Evolutionary conservation across 2,113 vertebrate genomes (phyloP), one percentile per base, ranked within the genome.

Genomic region (Micromys minutus): DNA sequence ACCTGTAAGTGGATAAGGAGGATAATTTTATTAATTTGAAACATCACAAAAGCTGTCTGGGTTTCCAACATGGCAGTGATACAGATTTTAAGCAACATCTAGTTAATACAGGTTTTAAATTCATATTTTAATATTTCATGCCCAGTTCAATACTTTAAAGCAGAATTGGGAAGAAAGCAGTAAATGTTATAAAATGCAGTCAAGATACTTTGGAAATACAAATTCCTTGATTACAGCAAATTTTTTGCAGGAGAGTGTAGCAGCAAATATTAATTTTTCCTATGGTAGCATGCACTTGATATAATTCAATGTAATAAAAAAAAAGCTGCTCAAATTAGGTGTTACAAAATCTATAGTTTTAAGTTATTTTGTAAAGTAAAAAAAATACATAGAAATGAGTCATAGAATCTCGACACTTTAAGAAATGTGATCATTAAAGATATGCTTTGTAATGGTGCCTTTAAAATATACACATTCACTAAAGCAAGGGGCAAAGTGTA

Each of bases 381-480:
- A 98, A 98, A 97, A 97, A 97, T 98, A 97, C 94, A 97, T 97
- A 98, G 92, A 98, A 98, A 98, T 96, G 97, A 96, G 94, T 95
- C 92, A 79, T 96, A 96, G 96, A 97, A 93, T 96, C 93, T 97
- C 93, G 93, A 97, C 67, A 96, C 85, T 97, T 97, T 97, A 97
- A 97, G 97, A 97, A 98, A 97, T 97, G 87, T 97, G 94, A 80
- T 96, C 89, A 96, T 96, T 97, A 91, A 96, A 89, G 94, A 55
- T 97, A 96, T 97, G 97, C 95, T 96, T 88, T 97, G 93, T 97
- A 97, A 98, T 96, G 94, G 81, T 98, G 97, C 96, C 97, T 98
- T 97, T 95, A 92, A 90, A 98, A 97, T 45, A 79, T 76, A 94
- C 63, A 98, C 9, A 84, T 97, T 96, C 93, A 96, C 95, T 97